Evolutionary conservation across 2,113 vertebrate genomes (phyloP), one percentile per base, ranked within the genome.

Genomic region (Regulus satrapa): DNA sequence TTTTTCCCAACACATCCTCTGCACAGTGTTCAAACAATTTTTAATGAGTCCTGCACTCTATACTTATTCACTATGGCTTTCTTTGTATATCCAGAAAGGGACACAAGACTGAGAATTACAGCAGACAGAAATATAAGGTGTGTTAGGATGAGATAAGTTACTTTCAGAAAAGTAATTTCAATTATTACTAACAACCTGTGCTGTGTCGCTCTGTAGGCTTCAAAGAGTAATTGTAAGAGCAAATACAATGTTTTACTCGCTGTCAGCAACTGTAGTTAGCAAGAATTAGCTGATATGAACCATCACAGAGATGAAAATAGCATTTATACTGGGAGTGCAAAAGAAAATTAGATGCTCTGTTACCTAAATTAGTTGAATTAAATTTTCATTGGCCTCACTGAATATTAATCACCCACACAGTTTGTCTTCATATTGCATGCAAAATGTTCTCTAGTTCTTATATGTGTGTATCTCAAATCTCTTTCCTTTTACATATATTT

Each of bases 61-160:
- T 34, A 32, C n/a, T 87, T 63, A 68, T 51, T 80, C 56, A 20
- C 72, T 84, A 8, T 72, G 31, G 34, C 32, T 92, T 94, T 69
- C 46, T 89, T 94, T 89, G 13, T 80, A 32, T 67, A 38, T 94
- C 38, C 46, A 96, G n/a, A 54, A 92, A 89, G 38, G 62, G 45
- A 43, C 20, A 87, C 88, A 93, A 36, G 28, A 72, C 76, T 62
- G 54, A 62, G 75, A 73, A 86, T 41, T 74, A 68, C 14, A 92
- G 24, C 8, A 94, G 71, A 88, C 64, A 79, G 92, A 94, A 95
- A 94, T 76, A 54, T 52, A 91, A 92, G 86, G 94, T 87, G 81
- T 89, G 77, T 81, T 95, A 90, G 92, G 48, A 80, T 43, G 34
- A 97, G 94, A 95, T 93, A 97, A 96, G 55, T 93, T 62, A 71